A percentile compares a stretch with the other conserved stretches of the same genome.
Evolutionary conservation across 2,113 vertebrate species (phyloP).

Genomic region (Redunca redunca): DNA sequence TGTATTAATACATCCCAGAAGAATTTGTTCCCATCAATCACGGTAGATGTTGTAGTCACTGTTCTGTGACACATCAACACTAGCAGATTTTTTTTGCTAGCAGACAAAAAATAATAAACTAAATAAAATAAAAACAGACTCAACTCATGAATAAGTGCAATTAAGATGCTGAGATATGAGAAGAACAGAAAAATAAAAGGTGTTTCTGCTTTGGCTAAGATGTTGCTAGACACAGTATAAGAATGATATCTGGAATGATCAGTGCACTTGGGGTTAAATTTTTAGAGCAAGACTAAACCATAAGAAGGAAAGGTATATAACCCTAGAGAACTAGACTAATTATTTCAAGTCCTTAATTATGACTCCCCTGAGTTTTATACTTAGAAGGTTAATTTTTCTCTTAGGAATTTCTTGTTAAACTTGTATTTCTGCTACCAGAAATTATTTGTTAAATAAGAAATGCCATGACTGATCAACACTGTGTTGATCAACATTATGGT

Average conservation of each 20-base stretch:
- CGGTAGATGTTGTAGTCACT: constrained; percentile 8
- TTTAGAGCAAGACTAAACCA: neutral
- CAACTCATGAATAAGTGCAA: neutral
- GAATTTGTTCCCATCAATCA: constrained; percentile 57
- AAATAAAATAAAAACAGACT: neutral
- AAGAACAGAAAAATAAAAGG: neutral
- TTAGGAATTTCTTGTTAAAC: constrained; percentile 12
- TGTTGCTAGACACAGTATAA: neutral
- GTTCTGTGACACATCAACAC: constrained; percentile 30
- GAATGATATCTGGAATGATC: neutral
- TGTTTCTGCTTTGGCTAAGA: neutral
- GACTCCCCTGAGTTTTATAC: neutral
- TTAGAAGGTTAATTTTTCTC: constrained; percentile 19
- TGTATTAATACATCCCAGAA: constrained; percentile 51
- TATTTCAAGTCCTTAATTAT: neutral
- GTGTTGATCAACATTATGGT: neutral
- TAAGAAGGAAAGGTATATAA: neutral
- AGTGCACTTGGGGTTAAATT: neutral
- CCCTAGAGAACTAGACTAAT: neutral
- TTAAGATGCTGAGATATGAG: constrained; percentile 20
- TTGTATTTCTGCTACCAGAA: neutral
- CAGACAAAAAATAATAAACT: neutral
- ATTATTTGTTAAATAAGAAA: constrained; percentile 7
- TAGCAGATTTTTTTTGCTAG: neutral
- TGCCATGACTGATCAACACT: neutral